Evolutionary conservation across 2,888 invertebrate genomes (phyloP), one percentile per base, ranked within the genome.

Genomic region (Lasioglossum leucozonium): DNA sequence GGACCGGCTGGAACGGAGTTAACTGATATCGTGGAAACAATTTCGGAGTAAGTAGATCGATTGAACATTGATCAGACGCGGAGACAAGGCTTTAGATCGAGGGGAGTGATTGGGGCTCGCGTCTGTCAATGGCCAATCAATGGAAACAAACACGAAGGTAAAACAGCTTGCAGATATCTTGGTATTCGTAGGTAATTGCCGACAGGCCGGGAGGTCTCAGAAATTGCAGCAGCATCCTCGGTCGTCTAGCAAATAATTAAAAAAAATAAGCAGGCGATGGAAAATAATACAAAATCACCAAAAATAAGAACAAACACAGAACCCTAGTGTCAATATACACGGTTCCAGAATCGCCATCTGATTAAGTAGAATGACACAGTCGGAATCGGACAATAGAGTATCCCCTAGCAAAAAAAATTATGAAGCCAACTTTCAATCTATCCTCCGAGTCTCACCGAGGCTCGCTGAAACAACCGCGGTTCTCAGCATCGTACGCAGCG

Each of bases 31-130:
- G 58, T 16, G 26, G 13, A 58, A 58, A 58, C 26, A 30, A 58
- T 58, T 58, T 58, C 58, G 58, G 26, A 58, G 58, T 58, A 58
- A 58, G 58, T 58, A 58, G 58, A 58, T 58, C 58, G 58, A 58
- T 58, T 30, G 58, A n/a, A 30, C 58, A 16, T 16, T 58, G 58
- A 58, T 58, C 58, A 26, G 58, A 16, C 58, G 26, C 26, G 26
- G 13, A 58, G 26, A 58, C 58, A 58, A 26, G 58, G 26, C 16
- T 26, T 26, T 26, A 26, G 58, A 58, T 58, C 5, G 26, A 58
- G 58, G 26, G 26, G 26, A 58, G 26, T 16, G 58, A 58, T 58
- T n/a, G n/a, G 4, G 58, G 6, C n/a, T 58, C 1, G 58, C 16
- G 58, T 16, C 58, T 58, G 26, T 30, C 58, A 30, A 26, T 26